Conservation (phyloP, 2,797 vertebrate genomes). For the Cossypha niveicapilla region DNA sequence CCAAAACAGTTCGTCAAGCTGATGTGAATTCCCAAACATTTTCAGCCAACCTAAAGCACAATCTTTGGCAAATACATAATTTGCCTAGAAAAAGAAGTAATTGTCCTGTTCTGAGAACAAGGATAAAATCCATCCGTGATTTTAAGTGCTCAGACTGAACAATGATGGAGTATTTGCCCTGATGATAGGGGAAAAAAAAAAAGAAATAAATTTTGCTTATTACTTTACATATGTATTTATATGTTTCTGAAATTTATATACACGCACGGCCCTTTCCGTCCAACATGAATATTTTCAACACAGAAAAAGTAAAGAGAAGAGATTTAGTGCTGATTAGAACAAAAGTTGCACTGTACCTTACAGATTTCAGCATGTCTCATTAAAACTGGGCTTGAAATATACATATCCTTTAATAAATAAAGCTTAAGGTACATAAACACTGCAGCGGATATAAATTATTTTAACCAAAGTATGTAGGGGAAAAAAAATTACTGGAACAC, state of each 20-base stretch:
- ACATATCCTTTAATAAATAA: constrained; percentile 67
- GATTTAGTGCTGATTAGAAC: constrained; percentile 67
- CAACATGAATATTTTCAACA: constrained; percentile 62
- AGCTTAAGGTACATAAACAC: constrained; percentile 63
- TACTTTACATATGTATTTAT: not conserved
- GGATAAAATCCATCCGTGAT: not conserved
- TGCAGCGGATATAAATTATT: constrained; percentile 65
- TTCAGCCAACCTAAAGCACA: not conserved
- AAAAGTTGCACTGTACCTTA: constrained; percentile 68
- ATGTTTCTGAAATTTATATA: constrained; percentile 23
- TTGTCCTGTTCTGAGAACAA: not conserved
- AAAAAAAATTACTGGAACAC: constrained; percentile 59
- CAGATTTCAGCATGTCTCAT: constrained; percentile 68
- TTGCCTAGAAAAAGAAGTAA: not conserved
- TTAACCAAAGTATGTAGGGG: constrained; percentile 62
- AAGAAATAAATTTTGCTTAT: constrained; percentile 15
- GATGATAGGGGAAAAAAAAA: not conserved
- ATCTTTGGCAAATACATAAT: not conserved
- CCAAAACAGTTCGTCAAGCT: not conserved
- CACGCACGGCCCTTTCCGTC: not conserved
- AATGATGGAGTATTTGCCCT: not conserved
- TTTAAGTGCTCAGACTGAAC: not conserved
- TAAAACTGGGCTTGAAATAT: constrained; percentile 64
- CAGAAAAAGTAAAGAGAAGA: constrained; percentile 63
- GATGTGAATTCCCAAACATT: constrained; percentile 13